These are phyloP conservation scores for Poeciliopsis turneri DNA, from an alignment of 2,797 vertebrate genomes.

Conservation along the genomic window DNA sequence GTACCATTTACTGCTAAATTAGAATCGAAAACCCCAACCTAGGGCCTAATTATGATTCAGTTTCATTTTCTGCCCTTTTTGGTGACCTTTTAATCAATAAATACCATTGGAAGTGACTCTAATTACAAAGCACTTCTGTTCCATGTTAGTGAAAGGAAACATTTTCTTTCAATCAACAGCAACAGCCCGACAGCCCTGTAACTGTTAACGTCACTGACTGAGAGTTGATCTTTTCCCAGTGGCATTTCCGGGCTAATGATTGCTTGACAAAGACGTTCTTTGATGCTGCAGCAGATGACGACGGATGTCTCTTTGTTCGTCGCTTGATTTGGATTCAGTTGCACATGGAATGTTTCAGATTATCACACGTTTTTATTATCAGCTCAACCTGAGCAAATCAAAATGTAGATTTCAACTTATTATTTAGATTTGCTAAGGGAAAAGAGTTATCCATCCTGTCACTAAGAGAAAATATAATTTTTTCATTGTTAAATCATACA, in stretches of 20 bases:
- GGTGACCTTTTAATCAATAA: constrained; percentile 37
- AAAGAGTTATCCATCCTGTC: not conserved
- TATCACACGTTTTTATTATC: not conserved
- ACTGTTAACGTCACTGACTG: not conserved
- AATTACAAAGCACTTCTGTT: constrained; percentile 14
- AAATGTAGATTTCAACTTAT: not conserved
- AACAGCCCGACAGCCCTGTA: not conserved
- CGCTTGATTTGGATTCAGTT: not conserved
- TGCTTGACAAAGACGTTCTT: not conserved
- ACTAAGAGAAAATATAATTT: not conserved
- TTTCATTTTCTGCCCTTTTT: constrained; percentile 10
- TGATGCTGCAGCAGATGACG: not conserved
- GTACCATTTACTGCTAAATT: constrained; percentile 35
- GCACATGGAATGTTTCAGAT: not conserved
- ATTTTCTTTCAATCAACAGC: constrained; percentile 2
- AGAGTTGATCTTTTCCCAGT: not conserved
- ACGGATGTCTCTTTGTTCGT: not conserved
- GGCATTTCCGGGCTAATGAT: not conserved
- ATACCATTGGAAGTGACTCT: constrained; percentile 20
- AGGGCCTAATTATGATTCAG: constrained; percentile 23
- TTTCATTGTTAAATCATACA: not conserved
- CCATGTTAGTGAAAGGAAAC: not conserved
- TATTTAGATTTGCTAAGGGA: not conserved
- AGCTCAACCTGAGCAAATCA: not conserved
- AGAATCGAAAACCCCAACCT: constrained; percentile 23